A percentile compares a stretch with the other conserved stretches of the same genome.
Evolutionary conservation across 2,888 invertebrate species (phyloP).

Genomic region (Xanthostigma xanthostigma): DNA sequence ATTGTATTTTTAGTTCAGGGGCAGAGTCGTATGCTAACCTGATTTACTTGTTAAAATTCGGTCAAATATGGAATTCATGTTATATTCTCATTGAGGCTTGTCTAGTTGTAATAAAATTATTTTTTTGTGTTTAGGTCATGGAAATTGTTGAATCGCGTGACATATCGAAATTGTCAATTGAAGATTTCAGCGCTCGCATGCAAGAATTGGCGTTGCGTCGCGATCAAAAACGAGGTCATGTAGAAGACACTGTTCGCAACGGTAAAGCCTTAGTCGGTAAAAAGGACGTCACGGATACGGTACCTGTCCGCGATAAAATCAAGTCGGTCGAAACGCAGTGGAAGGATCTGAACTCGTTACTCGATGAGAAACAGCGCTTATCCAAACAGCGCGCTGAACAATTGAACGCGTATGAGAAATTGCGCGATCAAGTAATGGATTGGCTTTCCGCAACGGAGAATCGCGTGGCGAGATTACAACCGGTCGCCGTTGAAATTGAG

Average conservation of each 20-base stretch:
- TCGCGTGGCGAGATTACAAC: constrained; percentile 57
- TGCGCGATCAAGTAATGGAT: constrained; percentile 65
- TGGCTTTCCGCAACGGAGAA: constrained; percentile 76
- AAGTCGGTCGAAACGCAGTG: constrained; percentile 78
- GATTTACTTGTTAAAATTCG: too few species aligned
- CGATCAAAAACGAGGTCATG: constrained; percentile 40
- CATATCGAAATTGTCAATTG: constrained; percentile 45
- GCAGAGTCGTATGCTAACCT: too few species aligned
- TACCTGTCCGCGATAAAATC: constrained; percentile 66
- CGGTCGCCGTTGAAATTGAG: constrained; percentile 80
- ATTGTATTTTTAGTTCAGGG: too few species aligned
- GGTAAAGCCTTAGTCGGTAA: constrained; percentile 68
- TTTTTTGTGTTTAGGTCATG: constrained; percentile 36
- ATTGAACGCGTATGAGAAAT: constrained; percentile 67
- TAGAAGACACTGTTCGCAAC: constrained; percentile 64
- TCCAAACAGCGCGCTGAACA: constrained; percentile 76
- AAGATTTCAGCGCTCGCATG: constrained; percentile 45
- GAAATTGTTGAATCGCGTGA: constrained; percentile 65
- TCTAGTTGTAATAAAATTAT: neutral
- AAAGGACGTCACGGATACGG: constrained; percentile 81
- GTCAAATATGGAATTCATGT: too few species aligned
- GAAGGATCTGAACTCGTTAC: constrained; percentile 67
- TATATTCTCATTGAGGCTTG: neutral
- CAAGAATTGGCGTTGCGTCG: constrained; percentile 28
- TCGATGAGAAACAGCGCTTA: constrained; percentile 74